phyloP scores from a whole-genome alignment of 2,888 invertebrate species.

The Temnothorax unifasciatus region DNA sequence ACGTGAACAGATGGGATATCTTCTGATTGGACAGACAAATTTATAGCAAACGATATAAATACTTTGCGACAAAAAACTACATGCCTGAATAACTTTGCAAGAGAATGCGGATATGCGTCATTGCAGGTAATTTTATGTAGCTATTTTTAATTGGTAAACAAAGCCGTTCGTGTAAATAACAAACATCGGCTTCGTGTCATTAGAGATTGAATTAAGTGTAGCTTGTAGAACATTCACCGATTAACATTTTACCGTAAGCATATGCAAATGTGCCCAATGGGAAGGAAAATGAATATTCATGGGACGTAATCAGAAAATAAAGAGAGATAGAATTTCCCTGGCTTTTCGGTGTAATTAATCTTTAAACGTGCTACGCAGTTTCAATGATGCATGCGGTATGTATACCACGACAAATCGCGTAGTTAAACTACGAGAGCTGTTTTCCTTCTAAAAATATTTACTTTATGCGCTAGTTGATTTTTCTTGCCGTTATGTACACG shows the following conservation, averaged over 20 bases:
- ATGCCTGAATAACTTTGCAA: not conserved
- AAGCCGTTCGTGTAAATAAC: not conserved
- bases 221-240: conserved; percentile 34
- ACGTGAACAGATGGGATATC: not conserved
- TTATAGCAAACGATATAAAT: not conserved
- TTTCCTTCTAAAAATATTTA: not conserved
- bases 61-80: not conserved
- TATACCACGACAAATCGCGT: conserved; percentile 20
- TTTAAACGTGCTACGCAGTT: conserved; percentile 18
- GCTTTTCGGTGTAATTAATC: conserved; percentile 35
- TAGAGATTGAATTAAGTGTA: conserved; percentile 31
- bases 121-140: not conserved
- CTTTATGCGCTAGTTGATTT: not conserved
- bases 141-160: conserved; percentile 9
- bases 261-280: conserved; percentile 41
- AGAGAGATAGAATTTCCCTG: conserved; percentile 23
- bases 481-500: conserved; percentile 15
- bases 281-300: conserved; percentile 47
- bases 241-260: conserved; percentile 46
- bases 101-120: not conserved
- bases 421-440: conserved; percentile 27
- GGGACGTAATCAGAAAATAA: conserved; percentile 46
- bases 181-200: conserved; percentile 17
- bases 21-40: not conserved
- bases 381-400: conserved; percentile 13